phyloP scores from a whole-genome alignment of 1,140 invertebrate genomes.

The Apis dorsata region DNA sequence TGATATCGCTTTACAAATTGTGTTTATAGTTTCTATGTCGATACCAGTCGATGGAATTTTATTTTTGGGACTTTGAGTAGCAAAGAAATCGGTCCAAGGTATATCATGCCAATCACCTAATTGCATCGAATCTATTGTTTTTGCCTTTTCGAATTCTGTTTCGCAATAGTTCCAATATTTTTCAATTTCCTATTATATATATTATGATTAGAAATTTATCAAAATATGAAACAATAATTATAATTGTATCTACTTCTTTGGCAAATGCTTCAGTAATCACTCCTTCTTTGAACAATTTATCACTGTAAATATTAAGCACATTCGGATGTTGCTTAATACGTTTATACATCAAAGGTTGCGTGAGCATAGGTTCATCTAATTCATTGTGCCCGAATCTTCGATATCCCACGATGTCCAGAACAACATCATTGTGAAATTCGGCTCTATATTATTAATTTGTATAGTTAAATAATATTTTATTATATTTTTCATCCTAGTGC shows the following conservation, averaged over 20 bases:
- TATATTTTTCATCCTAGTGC: no score
- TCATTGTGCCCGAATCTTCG: slow-evolving; percentile 95
- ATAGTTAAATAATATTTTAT: no score
- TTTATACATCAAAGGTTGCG: slow-evolving; percentile 96
- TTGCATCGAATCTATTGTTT: slow-evolving; percentile 83
- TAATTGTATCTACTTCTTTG: slow-evolving; percentile 78
- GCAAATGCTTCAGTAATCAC: slow-evolving; percentile 87
- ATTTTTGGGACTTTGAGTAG: slow-evolving; percentile 80
- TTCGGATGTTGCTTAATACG: slow-evolving; percentile 86
- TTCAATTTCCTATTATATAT: slow-evolving; percentile 70
- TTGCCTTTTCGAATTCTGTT: slow-evolving; percentile 87
- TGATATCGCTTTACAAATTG: slow-evolving; percentile 83
- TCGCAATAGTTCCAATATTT: slow-evolving; percentile 81
- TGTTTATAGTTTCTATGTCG: slow-evolving; percentile 47
- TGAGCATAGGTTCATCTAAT: slow-evolving; percentile 96
- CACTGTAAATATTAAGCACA: slow-evolving; percentile 86
- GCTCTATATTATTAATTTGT: slow-evolving; percentile 77
- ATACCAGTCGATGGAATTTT: slow-evolving; percentile 71
- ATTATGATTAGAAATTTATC: not conserved
- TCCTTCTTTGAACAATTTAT: slow-evolving; percentile 87
- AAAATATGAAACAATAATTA: not conserved
- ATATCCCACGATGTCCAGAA: slow-evolving; percentile 94
- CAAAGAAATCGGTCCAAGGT: slow-evolving; percentile 89
- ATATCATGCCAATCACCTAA: slow-evolving; percentile 92
- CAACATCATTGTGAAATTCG: slow-evolving; percentile 92